Evolutionary conservation across 2,888 invertebrate species (phyloP).

Genomic region (Serrognathus titanus): DNA sequence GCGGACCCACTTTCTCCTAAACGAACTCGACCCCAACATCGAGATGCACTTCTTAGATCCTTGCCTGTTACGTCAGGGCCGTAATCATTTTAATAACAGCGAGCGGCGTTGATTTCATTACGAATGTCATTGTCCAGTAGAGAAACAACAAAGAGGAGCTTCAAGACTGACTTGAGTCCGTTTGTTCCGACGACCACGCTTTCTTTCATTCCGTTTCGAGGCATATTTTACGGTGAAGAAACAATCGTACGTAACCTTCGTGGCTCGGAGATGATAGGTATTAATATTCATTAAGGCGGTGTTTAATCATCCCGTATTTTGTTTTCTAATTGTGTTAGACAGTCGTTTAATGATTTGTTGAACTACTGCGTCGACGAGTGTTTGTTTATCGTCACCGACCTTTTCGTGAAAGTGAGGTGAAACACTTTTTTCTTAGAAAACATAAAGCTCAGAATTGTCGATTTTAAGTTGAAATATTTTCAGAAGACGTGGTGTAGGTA

Average conservation of each 20-base stretch:
- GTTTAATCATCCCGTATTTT: background rate
- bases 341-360: too few relatives aligned
- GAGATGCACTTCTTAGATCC: background rate
- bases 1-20: constrained; percentile 21
- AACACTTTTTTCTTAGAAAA: too few relatives aligned
- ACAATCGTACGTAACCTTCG: background rate
- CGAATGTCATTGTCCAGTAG: constrained; percentile 2
- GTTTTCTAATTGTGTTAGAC: too few relatives aligned
- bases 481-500: too few relatives aligned
- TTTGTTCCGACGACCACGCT: background rate
- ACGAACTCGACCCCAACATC: constrained; percentile 8
- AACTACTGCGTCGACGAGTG: too few relatives aligned
- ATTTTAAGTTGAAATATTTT: too few relatives aligned
- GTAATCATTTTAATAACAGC: background rate
- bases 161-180: background rate
- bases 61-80: background rate
- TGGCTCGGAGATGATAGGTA: background rate
- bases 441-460: too few relatives aligned
- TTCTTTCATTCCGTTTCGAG: background rate
- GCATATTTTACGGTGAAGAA: background rate
- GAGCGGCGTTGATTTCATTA: constrained; percentile 14
- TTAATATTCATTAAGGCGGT: background rate
- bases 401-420: too few relatives aligned
- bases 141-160: background rate
- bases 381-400: too few relatives aligned